Percentiles rank a stretch among this genome's conserved stretches.
Conservation (phyloP, 2,113 vertebrate species). For the Ginglymostoma cirratum region DNA sequence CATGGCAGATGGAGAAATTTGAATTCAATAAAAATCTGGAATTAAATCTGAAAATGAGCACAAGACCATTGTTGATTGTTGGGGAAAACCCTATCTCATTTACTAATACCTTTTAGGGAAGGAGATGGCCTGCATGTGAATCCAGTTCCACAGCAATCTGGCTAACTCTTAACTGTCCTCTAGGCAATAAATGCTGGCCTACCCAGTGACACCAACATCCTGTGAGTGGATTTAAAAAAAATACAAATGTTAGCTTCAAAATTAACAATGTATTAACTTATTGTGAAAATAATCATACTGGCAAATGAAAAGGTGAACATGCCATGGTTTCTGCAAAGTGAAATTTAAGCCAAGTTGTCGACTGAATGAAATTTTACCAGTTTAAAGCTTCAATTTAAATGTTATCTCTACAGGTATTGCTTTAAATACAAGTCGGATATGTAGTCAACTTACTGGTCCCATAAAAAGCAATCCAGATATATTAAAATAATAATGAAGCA, state of each 20-base stretch:
- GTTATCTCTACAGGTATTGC: neutral
- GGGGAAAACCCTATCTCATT: no score
- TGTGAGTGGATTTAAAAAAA: no score
- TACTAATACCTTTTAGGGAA: no score
- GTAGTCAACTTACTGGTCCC: neutral
- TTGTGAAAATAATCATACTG: neutral
- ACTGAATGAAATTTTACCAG: neutral
- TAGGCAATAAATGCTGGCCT: no score
- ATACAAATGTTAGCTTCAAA: neutral
- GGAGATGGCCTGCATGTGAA: no score
- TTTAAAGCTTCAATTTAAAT: constrained; percentile 21
- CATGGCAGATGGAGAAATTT: no score
- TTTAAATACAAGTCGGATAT: neutral
- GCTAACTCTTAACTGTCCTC: no score
- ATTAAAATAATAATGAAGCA: constrained; percentile 33
- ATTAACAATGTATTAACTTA: neutral
- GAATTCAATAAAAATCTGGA: no score
- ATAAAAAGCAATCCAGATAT: neutral
- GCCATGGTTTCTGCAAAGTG: neutral
- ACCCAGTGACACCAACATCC: no score
- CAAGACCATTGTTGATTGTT: no score
- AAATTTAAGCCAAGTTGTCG: neutral
- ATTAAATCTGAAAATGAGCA: no score
- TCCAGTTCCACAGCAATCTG: no score
- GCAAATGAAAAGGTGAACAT: neutral